Evolutionary conservation across 2,888 invertebrate genomes (phyloP).

Genomic region (Philopedon plagiatum): DNA sequence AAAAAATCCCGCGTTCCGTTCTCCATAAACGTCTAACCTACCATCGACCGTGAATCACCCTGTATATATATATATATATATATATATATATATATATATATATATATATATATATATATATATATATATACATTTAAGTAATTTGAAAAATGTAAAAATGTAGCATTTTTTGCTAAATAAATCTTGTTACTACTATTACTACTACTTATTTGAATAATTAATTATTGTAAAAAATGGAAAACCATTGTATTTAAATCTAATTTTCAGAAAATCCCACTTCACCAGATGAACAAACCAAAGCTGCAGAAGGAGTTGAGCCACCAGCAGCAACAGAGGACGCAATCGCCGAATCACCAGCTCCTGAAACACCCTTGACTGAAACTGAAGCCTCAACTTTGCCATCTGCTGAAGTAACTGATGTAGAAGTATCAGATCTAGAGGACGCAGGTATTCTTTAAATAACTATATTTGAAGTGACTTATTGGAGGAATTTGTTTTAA

Average conservation of each 20-base stretch:
- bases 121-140: no score
- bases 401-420: slow-evolving; percentile 59
- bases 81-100: no score
- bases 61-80: no score
- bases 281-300: slow-evolving; percentile 19
- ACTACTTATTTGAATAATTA: no score
- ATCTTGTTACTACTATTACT: no score
- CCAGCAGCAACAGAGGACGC: slow-evolving; percentile 3
- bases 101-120: not conserved
- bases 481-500: no score
- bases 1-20: no score
- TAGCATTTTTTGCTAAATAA: no score
- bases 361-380: slow-evolving; percentile 48
- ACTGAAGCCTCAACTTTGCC: slow-evolving; percentile 59
- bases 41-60: no score
- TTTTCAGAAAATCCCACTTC: not conserved
- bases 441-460: slow-evolving; percentile 41
- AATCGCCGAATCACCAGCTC: not conserved
- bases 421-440: slow-evolving; percentile 55
- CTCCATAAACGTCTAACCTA: no score
- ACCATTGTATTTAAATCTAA: not conserved
- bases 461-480: not conserved
- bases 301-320: slow-evolving; percentile 9
- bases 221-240: no score
- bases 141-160: no score